A percentile compares a stretch with the other conserved stretches of the same genome.
Conservation (phyloP, 2,888 invertebrate genomes). For the Tupiocoris notatus region DNA sequence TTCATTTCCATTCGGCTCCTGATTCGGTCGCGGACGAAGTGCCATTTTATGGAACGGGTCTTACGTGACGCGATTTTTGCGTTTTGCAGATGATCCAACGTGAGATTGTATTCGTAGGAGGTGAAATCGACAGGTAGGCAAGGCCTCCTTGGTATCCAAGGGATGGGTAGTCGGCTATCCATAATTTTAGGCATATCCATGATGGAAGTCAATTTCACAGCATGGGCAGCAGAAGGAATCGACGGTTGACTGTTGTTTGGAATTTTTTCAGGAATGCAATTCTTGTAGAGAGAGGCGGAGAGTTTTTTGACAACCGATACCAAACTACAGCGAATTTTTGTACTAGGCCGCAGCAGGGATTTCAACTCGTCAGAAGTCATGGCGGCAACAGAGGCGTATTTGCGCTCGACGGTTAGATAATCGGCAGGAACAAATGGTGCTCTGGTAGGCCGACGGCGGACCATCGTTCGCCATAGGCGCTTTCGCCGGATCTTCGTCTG, state of each 20-base stretch:
- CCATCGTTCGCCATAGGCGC: not conserved
- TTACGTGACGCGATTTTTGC: not conserved
- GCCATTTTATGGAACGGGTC: not conserved
- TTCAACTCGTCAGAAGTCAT: not conserved
- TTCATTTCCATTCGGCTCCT: not conserved
- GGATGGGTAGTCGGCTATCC: not conserved
- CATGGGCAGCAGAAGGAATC: not conserved
- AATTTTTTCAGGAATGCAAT: not conserved
- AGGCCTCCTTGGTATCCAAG: not conserved
- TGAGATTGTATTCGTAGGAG: not conserved
- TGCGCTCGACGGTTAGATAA: not conserved
- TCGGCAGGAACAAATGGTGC: not conserved
- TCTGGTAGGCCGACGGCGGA: not conserved
- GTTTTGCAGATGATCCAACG: not conserved
- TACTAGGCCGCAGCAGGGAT: not conserved
- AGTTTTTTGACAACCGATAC: not conserved
- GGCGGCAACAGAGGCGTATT: not conserved
- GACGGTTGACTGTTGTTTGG: not conserved
- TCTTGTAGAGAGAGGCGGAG: not conserved
- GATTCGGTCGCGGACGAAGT: not conserved
- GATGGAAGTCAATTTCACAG: not conserved
- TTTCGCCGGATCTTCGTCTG: not conserved
- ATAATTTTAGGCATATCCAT: not conserved
- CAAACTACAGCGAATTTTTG: not conserved
- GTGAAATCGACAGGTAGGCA: not conserved